These are phyloP conservation scores for Pimephales promelas DNA, from an alignment of 2,113 vertebrate species.

Conservation along the genomic window DNA sequence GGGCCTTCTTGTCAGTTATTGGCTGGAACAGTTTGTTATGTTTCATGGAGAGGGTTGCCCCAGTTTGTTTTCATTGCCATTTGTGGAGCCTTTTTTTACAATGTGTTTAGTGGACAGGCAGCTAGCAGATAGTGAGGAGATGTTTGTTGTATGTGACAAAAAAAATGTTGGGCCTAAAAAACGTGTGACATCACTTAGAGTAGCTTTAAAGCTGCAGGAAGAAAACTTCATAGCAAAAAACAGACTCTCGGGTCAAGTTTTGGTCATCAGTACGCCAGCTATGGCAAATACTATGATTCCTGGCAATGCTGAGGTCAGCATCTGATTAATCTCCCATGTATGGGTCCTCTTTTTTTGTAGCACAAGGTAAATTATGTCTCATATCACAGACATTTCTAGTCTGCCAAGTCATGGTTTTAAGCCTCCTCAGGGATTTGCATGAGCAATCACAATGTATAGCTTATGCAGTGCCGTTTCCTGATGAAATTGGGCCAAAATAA, in stretches of 20 bases:
- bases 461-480: conserved; percentile 39
- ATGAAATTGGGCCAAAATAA: conserved; percentile 18
- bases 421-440: conserved; percentile 11
- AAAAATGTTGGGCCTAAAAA: no score
- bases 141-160: no score
- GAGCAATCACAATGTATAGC: conserved; percentile 36
- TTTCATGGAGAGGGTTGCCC: no score
- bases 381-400: not conserved
- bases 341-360: conserved; percentile 11
- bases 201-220: not conserved
- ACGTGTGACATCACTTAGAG: no score
- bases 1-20: no score
- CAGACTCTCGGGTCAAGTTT: not conserved
- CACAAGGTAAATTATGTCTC: conserved; percentile 30
- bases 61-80: no score
- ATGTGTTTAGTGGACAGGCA: no score
- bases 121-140: no score
- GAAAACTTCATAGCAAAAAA: conserved; percentile 20
- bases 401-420: conserved; percentile 43
- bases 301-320: conserved; percentile 30
- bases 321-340: conserved; percentile 46
- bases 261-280: conserved; percentile 4
- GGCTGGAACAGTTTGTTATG: no score
- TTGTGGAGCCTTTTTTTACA: no score
- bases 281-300: conserved; percentile 10